Conservation (phyloP, 2,797 vertebrate genomes). For the Setipinna tenuifilis region DNA sequence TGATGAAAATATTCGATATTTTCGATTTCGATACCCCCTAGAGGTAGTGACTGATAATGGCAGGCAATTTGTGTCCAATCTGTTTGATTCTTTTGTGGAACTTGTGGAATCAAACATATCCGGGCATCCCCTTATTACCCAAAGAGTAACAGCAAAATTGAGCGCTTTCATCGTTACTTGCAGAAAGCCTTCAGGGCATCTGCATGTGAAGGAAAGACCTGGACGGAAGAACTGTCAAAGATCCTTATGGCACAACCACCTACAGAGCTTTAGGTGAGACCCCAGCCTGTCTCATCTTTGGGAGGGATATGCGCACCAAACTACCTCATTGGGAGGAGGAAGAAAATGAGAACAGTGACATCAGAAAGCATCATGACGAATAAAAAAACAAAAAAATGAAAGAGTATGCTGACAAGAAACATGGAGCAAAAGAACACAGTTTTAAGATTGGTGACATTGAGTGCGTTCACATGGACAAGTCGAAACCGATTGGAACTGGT, state of each 20-base stretch:
- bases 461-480: too few relatives aligned
- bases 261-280: too few relatives aligned
- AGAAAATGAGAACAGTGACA: too few relatives aligned
- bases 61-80: slow-evolving; percentile 30
- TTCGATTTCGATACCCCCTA: slow-evolving; percentile 22
- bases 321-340: neutral
- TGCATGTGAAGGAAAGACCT: slow-evolving; percentile 35
- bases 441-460: too few relatives aligned
- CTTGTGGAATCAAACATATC: slow-evolving; percentile 41
- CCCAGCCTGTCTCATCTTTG: too few relatives aligned
- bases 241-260: neutral
- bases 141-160: slow-evolving; percentile 38
- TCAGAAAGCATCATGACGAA: neutral
- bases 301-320: too few relatives aligned
- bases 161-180: slow-evolving; percentile 32
- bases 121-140: slow-evolving; percentile 29
- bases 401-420: slow-evolving; percentile 30
- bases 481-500: too few relatives aligned
- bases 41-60: neutral
- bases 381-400: slow-evolving; percentile 42
- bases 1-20: slow-evolving; percentile 23
- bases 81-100: slow-evolving; percentile 28
- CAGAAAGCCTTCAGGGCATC: slow-evolving; percentile 42
- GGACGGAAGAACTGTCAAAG: slow-evolving; percentile 29
- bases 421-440: slow-evolving; percentile 41